phyloP scores from a whole-genome alignment of 2,797 vertebrate genomes.

The Scleropages formosus region DNA sequence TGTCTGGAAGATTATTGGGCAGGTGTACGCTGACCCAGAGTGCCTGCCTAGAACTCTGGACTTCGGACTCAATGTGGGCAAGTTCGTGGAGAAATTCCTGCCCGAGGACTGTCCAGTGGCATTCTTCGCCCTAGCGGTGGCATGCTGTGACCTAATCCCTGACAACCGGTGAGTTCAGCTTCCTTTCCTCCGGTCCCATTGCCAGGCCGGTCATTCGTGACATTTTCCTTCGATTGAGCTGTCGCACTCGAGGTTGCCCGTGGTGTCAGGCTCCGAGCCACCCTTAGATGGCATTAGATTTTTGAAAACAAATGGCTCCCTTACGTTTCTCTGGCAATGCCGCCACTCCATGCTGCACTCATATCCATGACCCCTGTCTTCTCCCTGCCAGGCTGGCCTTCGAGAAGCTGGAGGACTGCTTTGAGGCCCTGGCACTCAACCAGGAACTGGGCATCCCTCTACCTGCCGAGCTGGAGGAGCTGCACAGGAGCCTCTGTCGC shows the following conservation, averaged over 20 bases:
- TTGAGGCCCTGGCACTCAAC: conserved; percentile 85
- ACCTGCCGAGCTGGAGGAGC: conserved; percentile 88
- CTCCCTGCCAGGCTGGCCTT: conserved; percentile 78
- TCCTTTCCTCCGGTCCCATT: too few relatives aligned
- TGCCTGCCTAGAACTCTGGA: conserved; percentile 91
- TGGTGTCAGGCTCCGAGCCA: conserved; percentile 1
- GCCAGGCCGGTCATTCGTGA: not conserved
- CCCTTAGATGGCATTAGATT: conserved; percentile 38
- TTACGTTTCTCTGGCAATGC: conserved; percentile 34
- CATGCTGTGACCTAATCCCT: conserved; percentile 88
- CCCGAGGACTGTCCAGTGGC: conserved; percentile 87
- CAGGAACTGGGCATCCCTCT: conserved; percentile 90
- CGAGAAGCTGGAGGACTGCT: conserved; percentile 91
- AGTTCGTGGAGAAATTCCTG: conserved; percentile 95
- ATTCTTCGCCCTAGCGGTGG: conserved; percentile 89
- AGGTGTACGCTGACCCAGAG: conserved; percentile 93
- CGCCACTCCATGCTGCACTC: not conserved
- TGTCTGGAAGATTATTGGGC: conserved; percentile 85
- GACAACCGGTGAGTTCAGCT: conserved; percentile 78
- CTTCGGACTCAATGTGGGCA: conserved; percentile 89
- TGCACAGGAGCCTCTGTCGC: conserved; percentile 78
- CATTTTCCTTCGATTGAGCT: not conserved
- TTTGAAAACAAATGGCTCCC: conserved; percentile 48
- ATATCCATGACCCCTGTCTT: not conserved
- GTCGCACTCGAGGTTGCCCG: not conserved